These are phyloP conservation scores for Callimorpha dominula DNA, from an alignment of 2,888 invertebrate genomes.

Conservation along the genomic window DNA sequence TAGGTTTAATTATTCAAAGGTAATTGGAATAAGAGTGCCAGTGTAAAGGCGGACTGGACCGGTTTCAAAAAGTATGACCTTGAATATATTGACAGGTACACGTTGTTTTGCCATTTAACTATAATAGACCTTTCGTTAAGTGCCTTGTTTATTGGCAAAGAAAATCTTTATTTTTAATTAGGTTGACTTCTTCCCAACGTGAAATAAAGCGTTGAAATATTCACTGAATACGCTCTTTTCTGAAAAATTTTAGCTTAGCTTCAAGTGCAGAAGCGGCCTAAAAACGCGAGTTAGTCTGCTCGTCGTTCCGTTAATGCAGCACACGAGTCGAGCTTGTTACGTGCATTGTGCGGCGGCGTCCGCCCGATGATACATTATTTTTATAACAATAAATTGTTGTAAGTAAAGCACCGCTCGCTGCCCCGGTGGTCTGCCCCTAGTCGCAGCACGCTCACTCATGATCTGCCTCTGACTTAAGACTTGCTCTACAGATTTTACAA, in stretches of 20 bases:
- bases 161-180: neutral
- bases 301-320: slow-evolving; percentile 72
- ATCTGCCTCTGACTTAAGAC: slow-evolving; percentile 53
- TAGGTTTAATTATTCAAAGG: neutral
- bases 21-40: neutral
- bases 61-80: neutral
- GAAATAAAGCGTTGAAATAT: neutral
- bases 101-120: neutral
- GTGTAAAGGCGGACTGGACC: neutral
- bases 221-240: neutral
- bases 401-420: slow-evolving; percentile 81
- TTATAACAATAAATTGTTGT: slow-evolving; percentile 86
- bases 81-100: neutral
- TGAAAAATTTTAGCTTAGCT: slow-evolving; percentile 35
- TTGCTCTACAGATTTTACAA: slow-evolving; percentile 42
- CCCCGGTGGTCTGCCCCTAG: slow-evolving; percentile 77
- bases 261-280: slow-evolving; percentile 29
- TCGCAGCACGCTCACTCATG: slow-evolving; percentile 57
- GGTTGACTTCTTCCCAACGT: neutral
- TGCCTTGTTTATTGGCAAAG: neutral
- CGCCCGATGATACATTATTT: slow-evolving; percentile 85
- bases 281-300: slow-evolving; percentile 54
- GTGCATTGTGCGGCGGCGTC: slow-evolving; percentile 76
- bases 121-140: neutral
- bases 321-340: slow-evolving; percentile 79